Base-by-base conservation (phyloP, 37 sponge, comb jelly and placozoan genomes). In the Amphimedon queenslandica region DNA sequence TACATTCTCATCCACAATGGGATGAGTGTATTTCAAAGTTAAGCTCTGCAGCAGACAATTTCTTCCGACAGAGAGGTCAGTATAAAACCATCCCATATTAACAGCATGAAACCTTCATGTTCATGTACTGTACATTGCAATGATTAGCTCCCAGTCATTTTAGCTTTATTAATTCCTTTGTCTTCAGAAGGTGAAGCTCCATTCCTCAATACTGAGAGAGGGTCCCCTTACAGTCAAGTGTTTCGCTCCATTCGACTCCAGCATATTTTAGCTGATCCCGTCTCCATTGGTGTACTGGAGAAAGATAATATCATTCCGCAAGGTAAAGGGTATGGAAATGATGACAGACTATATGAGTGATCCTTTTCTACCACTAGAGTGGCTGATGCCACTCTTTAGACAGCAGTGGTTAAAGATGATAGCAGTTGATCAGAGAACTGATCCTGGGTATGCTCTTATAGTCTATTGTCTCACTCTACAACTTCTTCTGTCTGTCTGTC, bases 321-420 rank as follows among this genome's bases (percentile, higher is more conserved):
- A 53, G 20, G 55, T 13, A 13, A 53, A 53, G 55, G 55, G 55
- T 21, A 53, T 18, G n/a, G 64, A 31, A n/a, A n/a, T n/a, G n/a
- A n/a, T n/a, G n/a, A n/a, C n/a, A n/a, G 11, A 18, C 5, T 2
- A 23, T 33, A 43, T 71, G 23, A 43, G 20, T 8, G 58, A 24
- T 27, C 6, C 37, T 16, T 37, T 18, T 53, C 47, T n/a, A 18
- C 30, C 24, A n/a, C 32, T 53, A 90, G 91, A n/a, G 21, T 90
- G 86, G 91, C 68, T 90, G 32, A 42, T 77, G 39, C 64, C 77
- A 1, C 42, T 81, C 18, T 90, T 80, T 55, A 47, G 66, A 28
- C 71, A 81, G 36, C 86, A 85, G 72, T 90, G 91, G 91, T 31
- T 77, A 60, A 80, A 64, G 29, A 90, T 90, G 91, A 39, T 84